These are phyloP conservation scores for Archaeoteleia sp. DNA, from an alignment of 2,888 invertebrate species.

Conservation along the genomic window DNA sequence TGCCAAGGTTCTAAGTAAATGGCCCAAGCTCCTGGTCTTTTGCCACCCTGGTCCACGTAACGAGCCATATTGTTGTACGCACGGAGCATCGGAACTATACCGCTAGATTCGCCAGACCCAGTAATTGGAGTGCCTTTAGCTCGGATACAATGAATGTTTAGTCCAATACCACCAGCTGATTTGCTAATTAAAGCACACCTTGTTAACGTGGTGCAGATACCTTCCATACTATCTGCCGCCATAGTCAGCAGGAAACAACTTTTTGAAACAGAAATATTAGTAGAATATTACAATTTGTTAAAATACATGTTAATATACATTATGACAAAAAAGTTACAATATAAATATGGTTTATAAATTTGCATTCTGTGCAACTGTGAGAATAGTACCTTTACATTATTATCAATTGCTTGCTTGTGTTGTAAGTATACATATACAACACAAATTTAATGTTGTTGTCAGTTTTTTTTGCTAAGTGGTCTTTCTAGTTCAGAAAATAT, in stretches of 20 bases:
- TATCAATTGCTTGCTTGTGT: too few relatives aligned
- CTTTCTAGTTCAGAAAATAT: too few relatives aligned
- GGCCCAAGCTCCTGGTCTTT: conserved; percentile 98
- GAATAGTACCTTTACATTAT: too few relatives aligned
- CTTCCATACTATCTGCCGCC: conserved; percentile 95
- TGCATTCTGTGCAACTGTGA: too few relatives aligned
- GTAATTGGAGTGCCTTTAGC: conserved; percentile 93
- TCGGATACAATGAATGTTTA: conserved; percentile 96
- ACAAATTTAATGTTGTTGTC: too few relatives aligned
- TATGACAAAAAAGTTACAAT: too few relatives aligned
- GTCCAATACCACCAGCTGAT: conserved; percentile 96
- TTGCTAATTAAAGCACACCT: conserved; percentile 97
- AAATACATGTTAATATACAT: too few relatives aligned
- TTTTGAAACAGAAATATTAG: too few relatives aligned
- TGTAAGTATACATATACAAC: too few relatives aligned
- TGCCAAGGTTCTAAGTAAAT: conserved; percentile 99
- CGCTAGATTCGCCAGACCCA: conserved; percentile 96
- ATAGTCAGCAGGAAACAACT: conserved; percentile 96
- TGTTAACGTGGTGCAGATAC: conserved; percentile 93
- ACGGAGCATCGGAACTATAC: conserved; percentile 95
- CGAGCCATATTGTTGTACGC: conserved; percentile 97
- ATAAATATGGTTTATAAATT: too few relatives aligned
- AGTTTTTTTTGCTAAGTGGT: too few relatives aligned
- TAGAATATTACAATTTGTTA: too few relatives aligned
- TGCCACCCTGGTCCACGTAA: conserved; percentile 98